phyloP scores from a whole-genome alignment of 37 sponge, comb jelly and placozoan genomes.

The Cladorhizidae sp. region DNA sequence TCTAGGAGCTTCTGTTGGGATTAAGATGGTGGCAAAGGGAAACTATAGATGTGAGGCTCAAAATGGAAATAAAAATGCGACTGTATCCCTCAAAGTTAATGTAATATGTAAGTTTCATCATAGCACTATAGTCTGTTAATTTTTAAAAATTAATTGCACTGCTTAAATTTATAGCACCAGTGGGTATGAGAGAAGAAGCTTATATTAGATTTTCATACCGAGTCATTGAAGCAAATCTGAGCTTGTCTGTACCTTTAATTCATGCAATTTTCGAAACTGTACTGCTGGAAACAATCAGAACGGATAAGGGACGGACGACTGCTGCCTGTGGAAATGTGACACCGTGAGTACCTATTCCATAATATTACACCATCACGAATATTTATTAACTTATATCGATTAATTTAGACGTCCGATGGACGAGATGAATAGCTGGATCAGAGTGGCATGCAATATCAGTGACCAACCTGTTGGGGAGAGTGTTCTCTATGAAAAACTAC shows the following conservation, averaged over 20 bases:
- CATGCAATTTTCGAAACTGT: not conserved
- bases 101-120: not conserved
- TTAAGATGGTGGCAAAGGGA: not conserved
- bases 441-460: slow-evolving; percentile 4
- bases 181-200: not conserved
- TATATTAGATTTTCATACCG: not conserved
- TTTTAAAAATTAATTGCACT: not conserved
- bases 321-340: not conserved
- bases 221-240: not conserved
- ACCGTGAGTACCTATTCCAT: slow-evolving; percentile 4
- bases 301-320: not conserved
- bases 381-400: not conserved
- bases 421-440: not conserved
- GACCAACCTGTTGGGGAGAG: not conserved
- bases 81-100: not conserved
- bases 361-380: not conserved
- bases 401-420: slow-evolving; percentile 9
- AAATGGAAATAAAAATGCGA: slow-evolving; percentile 15
- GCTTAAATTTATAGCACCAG: not conserved
- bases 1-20: slow-evolving; percentile 14
- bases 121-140: not conserved
- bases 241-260: not conserved
- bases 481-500: not conserved
- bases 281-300: not conserved
- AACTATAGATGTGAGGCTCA: slow-evolving; percentile 23